These are phyloP conservation scores for Sakesphorus luctuosus DNA, from an alignment of 2,113 vertebrate genomes.

Conservation along the genomic window DNA sequence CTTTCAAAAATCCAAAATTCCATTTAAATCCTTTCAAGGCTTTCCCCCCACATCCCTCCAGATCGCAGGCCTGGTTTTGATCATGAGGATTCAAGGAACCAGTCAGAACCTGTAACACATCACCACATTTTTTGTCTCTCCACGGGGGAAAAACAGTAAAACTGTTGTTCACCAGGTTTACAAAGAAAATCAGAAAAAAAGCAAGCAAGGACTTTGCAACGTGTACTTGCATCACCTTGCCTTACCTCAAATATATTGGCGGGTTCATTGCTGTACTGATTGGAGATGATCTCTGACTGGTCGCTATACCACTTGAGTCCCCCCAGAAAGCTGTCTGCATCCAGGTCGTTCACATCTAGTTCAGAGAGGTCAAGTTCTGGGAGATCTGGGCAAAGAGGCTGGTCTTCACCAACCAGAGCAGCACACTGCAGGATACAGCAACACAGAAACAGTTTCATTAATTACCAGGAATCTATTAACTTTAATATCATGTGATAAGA, in stretches of 20 bases:
- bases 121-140: not conserved
- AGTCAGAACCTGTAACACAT: not conserved
- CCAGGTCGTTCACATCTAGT: slow-evolving; percentile 97
- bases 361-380: slow-evolving; percentile 99
- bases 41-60: not conserved
- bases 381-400: slow-evolving; percentile 98
- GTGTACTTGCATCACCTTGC: not conserved
- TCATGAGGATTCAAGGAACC: not conserved
- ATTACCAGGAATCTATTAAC: slow-evolving; percentile 68
- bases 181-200: not conserved
- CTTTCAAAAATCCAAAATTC: slow-evolving; percentile 7
- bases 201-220: slow-evolving; percentile 1
- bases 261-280: slow-evolving; percentile 94
- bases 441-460: slow-evolving; percentile 49
- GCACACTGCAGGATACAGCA: slow-evolving; percentile 85
- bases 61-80: not conserved
- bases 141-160: not conserved
- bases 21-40: not conserved
- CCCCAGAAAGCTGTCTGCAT: slow-evolving; percentile 94
- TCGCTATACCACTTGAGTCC: slow-evolving; percentile 99
- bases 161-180: not conserved
- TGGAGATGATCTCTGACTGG: slow-evolving; percentile 98
- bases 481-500: slow-evolving; percentile 63
- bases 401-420: slow-evolving; percentile 99
- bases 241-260: slow-evolving; percentile 98